These are phyloP conservation scores for Arenaria interpres DNA, from an alignment of 2,113 vertebrate species.

Conservation along the genomic window DNA sequence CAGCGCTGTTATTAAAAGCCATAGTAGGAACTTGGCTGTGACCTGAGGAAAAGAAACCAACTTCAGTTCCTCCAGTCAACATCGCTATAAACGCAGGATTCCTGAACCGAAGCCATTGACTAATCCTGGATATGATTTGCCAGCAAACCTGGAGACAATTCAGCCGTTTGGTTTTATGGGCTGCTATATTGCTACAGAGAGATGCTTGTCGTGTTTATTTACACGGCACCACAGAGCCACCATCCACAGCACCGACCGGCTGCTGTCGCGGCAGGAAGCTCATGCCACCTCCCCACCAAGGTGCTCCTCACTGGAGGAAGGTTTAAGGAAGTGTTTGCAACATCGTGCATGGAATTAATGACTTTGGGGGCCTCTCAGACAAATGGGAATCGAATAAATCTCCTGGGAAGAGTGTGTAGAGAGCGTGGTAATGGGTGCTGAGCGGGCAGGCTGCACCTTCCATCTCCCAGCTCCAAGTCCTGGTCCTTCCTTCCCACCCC, in stretches of 20 bases:
- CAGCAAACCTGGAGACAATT: neutral
- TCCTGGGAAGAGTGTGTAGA: neutral
- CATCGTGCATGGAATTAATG: neutral
- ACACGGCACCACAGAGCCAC: neutral
- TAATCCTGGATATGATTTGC: neutral
- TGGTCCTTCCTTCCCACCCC: neutral
- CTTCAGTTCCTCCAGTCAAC: neutral
- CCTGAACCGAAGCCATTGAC: neutral
- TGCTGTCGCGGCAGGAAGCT: neutral
- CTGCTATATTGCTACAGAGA: neutral
- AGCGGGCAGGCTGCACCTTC: neutral
- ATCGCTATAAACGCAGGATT: neutral
- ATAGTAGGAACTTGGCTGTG: neutral
- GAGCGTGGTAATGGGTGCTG: neutral
- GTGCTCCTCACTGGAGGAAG: neutral
- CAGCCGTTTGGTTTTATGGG: neutral
- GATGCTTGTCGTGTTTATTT: neutral
- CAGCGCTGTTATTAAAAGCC: neutral
- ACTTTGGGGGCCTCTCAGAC: neutral
- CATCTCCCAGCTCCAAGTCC: neutral
- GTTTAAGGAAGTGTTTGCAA: neutral
- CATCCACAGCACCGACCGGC: neutral
- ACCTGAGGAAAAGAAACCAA: neutral
- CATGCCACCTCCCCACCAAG: neutral
- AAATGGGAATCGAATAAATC: neutral